Evolutionary conservation across 2,797 vertebrate species (phyloP), one percentile per base, ranked within the genome.

Genomic region (Avahi laniger): DNA sequence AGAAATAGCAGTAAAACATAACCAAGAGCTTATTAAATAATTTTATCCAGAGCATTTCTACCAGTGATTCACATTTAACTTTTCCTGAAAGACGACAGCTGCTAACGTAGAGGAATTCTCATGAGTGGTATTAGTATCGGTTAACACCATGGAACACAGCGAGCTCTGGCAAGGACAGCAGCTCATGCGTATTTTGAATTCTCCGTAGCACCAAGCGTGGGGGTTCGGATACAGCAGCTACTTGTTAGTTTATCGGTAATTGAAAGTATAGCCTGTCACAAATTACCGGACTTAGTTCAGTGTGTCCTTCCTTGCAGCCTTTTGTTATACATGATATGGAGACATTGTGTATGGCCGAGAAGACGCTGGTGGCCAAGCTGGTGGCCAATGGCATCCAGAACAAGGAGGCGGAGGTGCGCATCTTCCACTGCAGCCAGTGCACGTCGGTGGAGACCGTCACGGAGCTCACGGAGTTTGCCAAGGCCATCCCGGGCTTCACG

Each of bases 251-350:
- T 30, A 0, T 0, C 2, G 41, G 13, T n/a, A 0, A 2, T 28
- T 46, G 28, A 20, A 61, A 38, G 33, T 14, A 1, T 2, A 35
- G 5, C 43, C 41, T 2, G 17, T 30, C 65, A 0, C 28, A 22
- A 0, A 7, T 7, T 3, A 0, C 43, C 48, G 26, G 83, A 84
- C 91, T 72, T 35, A 50, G 9, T 5, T 30, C 1, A 0, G 0
- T 15, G 17, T 69, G 15, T 72, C 80, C 97, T 89, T 52, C 89
- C 83, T 95, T 91, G 24, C 97, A 99, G 99, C 99, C 99, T 17
- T 99, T 99, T 76, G 99, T 99, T 96, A 99, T 99, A 72, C 99
- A 99, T 1, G 99, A 99, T 97, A 99, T 99, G 99, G 99, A 99
- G 83, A 99, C 99, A 0, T 98, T 99, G 97, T 99, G 99, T 84